Base-by-base conservation (phyloP, 2,888 invertebrate species). In the Tachina fera region DNA sequence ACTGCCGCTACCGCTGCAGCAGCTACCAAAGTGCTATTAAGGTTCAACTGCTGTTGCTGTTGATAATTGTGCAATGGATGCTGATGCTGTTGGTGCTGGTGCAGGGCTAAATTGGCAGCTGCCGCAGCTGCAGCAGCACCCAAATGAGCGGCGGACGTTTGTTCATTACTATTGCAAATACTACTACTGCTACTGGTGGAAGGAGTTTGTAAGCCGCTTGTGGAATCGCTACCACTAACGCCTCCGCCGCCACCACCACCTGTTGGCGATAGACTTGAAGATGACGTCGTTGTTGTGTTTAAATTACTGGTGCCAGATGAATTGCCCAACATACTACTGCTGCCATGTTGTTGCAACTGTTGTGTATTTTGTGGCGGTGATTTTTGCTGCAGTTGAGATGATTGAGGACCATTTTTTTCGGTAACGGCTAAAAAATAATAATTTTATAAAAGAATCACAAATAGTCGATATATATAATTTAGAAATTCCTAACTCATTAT, bases 361-460 rank as follows among this genome's bases (percentile, higher is more conserved):
- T 86, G 88, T 79, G 90, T 88, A 76, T 88, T 90, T 77, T 91
- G 91, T 67, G 91, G 92, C 88, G 92, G 91, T 80, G 92, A 91
- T 86, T 90, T 91, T 78, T 88, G 90, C 87, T 90, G 90, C 80
- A 88, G 89, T 81, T 92, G 89, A 81, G 85, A 84, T 75, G 87
- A 90, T 86, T 93, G 90, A 87, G 92, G 90, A 87, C 92, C 92
- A 89, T 92, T 92, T 84, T 92, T 92, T 88, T 92, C 92, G 58
- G 89, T 89, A 82, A 90, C 91, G 86, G 91, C 90, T 90, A 77
- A 75, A 61, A 43, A 14, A 61, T 39, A 14, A 22, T 9, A 74
- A 1, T 1, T 9, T 56, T 39, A 41, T 9, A 61, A 72, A 31
- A 9, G 13, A 3, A 4, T 49, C 9, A 49, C n/a, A 61, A 53